These are phyloP conservation scores for Alcedo atthis DNA, from an alignment of 2,797 vertebrate genomes.

Conservation along the genomic window DNA sequence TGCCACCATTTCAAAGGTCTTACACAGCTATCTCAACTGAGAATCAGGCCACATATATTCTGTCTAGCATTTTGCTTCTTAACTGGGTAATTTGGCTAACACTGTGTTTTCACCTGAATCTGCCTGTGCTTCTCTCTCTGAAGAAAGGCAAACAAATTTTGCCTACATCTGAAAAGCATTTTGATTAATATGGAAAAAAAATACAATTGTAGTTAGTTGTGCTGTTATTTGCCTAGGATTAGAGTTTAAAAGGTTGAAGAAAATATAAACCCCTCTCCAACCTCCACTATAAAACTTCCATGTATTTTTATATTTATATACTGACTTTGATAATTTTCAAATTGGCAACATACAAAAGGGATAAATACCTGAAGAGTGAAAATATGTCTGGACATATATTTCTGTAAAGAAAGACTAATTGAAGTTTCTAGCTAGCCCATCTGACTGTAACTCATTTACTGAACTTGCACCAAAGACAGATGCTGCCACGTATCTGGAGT, in stretches of 20 bases:
- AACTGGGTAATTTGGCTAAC: background rate
- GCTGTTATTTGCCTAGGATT: background rate
- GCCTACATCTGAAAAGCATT: background rate
- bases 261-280: background rate
- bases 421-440: background rate
- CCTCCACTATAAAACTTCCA: background rate
- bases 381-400: background rate
- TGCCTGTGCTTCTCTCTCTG: background rate
- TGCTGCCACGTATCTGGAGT: background rate
- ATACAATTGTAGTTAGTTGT: background rate
- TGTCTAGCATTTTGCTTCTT: background rate
- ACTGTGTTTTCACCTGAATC: background rate
- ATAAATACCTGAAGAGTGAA: background rate
- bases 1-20: background rate
- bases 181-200: background rate
- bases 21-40: background rate
- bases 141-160: background rate
- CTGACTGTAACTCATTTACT: background rate
- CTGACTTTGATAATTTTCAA: background rate
- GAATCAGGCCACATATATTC: background rate
- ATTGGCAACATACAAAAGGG: background rate
- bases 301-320: background rate
- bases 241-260: background rate
- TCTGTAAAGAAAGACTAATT: background rate
- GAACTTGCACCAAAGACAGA: background rate